A percentile compares a stretch with the other conserved stretches of the same genome.
These are phyloP conservation scores for Streblospio benedicti DNA, from an alignment of 1,140 invertebrate species.

Conservation along the genomic window DNA sequence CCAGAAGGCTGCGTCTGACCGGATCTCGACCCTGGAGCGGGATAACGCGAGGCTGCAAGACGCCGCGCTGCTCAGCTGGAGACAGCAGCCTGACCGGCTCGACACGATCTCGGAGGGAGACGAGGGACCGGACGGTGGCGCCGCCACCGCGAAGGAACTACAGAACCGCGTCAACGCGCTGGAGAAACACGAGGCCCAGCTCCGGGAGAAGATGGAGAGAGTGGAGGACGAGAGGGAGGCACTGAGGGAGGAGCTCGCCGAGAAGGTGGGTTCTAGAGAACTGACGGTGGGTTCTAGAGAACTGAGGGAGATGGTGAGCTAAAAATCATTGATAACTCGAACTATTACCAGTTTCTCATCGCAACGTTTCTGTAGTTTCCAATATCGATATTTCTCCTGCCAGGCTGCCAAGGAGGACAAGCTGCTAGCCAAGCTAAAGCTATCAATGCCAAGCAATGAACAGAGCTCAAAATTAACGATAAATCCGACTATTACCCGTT, in stretches of 20 bases:
- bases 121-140: neutral
- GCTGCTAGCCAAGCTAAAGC: too few species aligned
- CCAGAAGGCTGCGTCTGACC: too few species aligned
- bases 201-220: constrained; percentile 1
- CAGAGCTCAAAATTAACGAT: neutral
- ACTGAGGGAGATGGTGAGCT: constrained; percentile 10
- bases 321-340: too few species aligned
- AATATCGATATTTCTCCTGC: too few species aligned
- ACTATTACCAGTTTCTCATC: too few species aligned
- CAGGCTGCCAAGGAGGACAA: too few species aligned
- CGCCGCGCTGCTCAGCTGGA: neutral
- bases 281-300: constrained; percentile 15
- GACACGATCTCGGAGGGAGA: neutral
- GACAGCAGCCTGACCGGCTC: neutral
- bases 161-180: constrained; percentile 2
- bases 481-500: neutral
- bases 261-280: constrained; percentile 13
- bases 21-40: too few species aligned
- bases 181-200: constrained; percentile 22
- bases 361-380: too few species aligned
- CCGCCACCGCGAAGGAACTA: neutral
- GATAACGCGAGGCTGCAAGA: too few species aligned
- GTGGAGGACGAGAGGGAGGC: neutral
- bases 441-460: neutral
- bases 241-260: constrained; percentile 12